phyloP scores from a whole-genome alignment of 2,888 invertebrate genomes.

The Allophyes oxyacanthae region DNA sequence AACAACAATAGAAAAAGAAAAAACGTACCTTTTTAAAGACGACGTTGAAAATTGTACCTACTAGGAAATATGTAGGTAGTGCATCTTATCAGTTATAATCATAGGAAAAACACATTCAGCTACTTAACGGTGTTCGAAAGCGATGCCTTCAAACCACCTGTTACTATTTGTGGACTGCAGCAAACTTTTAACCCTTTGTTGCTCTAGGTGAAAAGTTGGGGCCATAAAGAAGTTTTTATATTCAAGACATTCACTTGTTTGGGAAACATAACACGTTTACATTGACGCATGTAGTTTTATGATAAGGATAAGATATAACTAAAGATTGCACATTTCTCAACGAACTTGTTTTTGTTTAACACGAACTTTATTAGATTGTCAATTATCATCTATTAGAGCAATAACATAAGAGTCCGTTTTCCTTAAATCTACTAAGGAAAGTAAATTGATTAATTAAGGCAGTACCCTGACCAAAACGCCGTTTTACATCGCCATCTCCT shows the following conservation, averaged over 20 bases:
- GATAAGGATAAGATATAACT: background rate
- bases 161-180: conserved; percentile 29
- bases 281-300: conserved; percentile 16
- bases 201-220: conserved; percentile 24
- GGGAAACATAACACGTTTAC: conserved; percentile 23
- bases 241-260: conserved; percentile 9
- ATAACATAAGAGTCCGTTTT: conserved; percentile 4
- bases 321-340: conserved; percentile 1
- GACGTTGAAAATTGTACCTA: too few species aligned
- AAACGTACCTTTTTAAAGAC: too few species aligned
- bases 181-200: conserved; percentile 33
- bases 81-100: background rate
- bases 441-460: conserved; percentile 5
- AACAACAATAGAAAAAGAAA: too few species aligned
- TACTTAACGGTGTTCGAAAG: conserved; percentile 31
- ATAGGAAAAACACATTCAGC: background rate
- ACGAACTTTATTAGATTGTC: too few species aligned
- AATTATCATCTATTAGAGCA: background rate
- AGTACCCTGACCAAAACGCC: too few species aligned
- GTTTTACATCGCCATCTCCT: too few species aligned
- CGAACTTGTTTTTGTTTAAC: background rate
- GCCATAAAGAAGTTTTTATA: conserved; percentile 37
- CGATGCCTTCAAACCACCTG: conserved; percentile 51
- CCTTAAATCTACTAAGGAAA: background rate
- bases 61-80: too few species aligned